Conservation (phyloP, 2,113 vertebrate genomes). For the Corynorhinus townsendii region DNA sequence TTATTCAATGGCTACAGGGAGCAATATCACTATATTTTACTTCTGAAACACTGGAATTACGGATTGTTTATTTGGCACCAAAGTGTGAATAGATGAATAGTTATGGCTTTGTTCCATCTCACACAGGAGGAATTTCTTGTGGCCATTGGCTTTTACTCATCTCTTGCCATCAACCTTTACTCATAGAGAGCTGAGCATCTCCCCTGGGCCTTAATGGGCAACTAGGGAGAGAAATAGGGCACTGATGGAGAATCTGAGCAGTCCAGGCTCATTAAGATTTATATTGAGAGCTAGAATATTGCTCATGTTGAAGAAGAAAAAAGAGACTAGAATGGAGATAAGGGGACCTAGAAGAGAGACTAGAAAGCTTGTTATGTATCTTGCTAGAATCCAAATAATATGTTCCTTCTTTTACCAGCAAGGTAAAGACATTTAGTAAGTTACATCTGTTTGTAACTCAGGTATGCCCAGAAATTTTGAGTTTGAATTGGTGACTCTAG, state of each 20-base stretch:
- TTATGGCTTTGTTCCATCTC: not conserved
- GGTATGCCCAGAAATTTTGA: not conserved
- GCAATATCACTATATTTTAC: not conserved
- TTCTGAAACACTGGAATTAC: not conserved
- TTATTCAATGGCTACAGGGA: not conserved
- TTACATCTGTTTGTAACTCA: not conserved
- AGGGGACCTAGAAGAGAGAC: not conserved
- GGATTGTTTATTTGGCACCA: not conserved
- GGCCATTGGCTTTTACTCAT: not conserved
- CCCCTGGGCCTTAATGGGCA: not conserved
- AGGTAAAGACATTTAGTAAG: too few species aligned
- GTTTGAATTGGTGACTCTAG: not conserved
- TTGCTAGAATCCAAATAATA: not conserved
- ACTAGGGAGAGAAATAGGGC: not conserved
- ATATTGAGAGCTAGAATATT: not conserved
- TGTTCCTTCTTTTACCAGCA: not conserved
- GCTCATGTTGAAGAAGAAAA: not conserved
- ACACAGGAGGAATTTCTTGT: not conserved
- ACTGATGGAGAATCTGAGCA: not conserved
- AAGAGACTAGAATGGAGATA: not conserved
- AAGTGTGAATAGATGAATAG: not conserved
- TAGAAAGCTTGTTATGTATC: not conserved
- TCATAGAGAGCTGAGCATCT: not conserved
- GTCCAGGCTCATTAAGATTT: not conserved
- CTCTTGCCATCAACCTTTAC: not conserved